A percentile compares a stretch with the other conserved stretches of the same genome.
Evolutionary conservation across 2,797 vertebrate species (phyloP).

Genomic region (Tympanoctomys barrerae): DNA sequence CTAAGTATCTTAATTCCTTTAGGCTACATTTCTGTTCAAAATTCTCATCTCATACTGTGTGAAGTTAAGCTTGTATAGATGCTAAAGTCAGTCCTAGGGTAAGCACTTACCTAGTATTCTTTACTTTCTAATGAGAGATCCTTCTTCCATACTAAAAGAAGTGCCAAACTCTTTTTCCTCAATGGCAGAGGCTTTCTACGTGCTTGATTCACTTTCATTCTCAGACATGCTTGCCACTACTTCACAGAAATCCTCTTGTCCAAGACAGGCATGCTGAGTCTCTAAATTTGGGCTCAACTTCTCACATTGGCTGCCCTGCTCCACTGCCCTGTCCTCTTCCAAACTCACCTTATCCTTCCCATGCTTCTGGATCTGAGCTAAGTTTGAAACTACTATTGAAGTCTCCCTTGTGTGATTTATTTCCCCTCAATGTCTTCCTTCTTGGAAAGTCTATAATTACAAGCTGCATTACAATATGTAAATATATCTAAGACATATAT

Average conservation of each 20-base stretch:
- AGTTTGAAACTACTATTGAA: neutral
- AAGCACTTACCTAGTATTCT: neutral
- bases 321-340: neutral
- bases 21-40: neutral
- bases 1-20: neutral
- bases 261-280: neutral
- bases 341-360: neutral
- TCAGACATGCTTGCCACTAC: neutral
- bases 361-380: neutral
- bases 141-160: neutral
- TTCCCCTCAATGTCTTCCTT: neutral
- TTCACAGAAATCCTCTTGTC: neutral
- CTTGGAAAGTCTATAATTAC: constrained; percentile 1
- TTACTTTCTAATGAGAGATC: neutral
- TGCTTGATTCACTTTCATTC: neutral
- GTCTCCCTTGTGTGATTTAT: neutral
- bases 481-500: neutral
- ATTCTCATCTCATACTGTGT: neutral
- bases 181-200: neutral
- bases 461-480: neutral
- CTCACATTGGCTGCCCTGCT: neutral
- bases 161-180: neutral
- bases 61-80: neutral
- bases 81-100: neutral
- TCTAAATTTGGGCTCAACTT: neutral